phyloP scores from a whole-genome alignment of 1,140 invertebrate species.

The Nasonia longicornis region DNA sequence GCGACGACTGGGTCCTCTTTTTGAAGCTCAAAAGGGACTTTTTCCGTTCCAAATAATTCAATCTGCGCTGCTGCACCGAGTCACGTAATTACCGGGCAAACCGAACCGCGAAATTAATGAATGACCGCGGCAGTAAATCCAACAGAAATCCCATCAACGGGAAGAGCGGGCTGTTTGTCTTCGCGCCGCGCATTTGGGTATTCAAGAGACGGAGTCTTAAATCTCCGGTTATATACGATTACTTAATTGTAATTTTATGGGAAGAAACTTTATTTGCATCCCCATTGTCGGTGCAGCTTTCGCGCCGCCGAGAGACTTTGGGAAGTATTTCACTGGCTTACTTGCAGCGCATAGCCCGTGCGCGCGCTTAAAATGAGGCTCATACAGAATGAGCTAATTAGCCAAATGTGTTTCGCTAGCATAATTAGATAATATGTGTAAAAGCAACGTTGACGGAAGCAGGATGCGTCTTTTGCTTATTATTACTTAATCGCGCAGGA shows the following conservation, averaged over 20 bases:
- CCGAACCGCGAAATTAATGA: neutral
- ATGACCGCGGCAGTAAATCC: neutral
- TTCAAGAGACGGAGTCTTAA: neutral
- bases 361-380: neutral
- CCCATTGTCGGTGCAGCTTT: neutral
- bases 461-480: neutral
- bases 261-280: conserved; percentile 22
- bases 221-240: conserved; percentile 23
- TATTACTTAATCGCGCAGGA: no score
- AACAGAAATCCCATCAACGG: neutral
- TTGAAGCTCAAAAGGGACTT: no score
- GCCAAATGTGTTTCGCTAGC: neutral
- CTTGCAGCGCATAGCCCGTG: neutral
- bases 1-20: no score
- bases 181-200: neutral
- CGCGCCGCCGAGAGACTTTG: neutral
- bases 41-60: neutral
- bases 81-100: neutral
- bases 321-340: conserved; percentile 10
- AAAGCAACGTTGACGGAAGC: neutral
- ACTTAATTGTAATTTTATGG: conserved; percentile 18
- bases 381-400: neutral
- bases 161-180: conserved; percentile 5
- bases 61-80: neutral
- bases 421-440: conserved; percentile 14